A percentile compares a stretch with the other conserved stretches of the same genome.
These are phyloP conservation scores for Neolamprologus variostigma DNA, from an alignment of 2,113 vertebrate genomes.

Conservation along the genomic window DNA sequence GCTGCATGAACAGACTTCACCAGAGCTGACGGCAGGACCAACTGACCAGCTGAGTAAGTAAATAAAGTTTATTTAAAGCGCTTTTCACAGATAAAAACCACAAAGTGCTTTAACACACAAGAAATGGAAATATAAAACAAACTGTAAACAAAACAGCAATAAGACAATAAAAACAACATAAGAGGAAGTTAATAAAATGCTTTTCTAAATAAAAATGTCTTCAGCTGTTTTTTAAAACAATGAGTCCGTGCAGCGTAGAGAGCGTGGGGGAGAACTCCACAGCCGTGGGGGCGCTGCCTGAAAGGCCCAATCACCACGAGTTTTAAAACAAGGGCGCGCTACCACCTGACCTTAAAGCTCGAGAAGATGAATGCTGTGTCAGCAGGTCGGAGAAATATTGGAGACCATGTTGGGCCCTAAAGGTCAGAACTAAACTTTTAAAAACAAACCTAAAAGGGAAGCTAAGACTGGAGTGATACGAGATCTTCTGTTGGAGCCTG, in stretches of 20 bases:
- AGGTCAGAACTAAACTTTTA: background rate
- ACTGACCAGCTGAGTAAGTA: background rate
- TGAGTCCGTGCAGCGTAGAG: background rate
- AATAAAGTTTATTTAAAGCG: background rate
- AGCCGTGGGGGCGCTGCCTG: background rate
- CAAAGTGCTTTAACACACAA: background rate
- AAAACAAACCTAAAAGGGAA: background rate
- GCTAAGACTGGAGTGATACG: background rate
- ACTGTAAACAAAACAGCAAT: background rate
- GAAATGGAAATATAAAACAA: background rate
- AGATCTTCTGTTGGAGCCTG: background rate
- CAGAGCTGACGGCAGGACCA: background rate
- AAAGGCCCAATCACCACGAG: too few species aligned
- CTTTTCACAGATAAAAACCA: background rate
- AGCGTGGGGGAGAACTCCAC: background rate
- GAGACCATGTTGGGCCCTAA: background rate
- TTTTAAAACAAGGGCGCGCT: too few species aligned
- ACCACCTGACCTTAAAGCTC: background rate
- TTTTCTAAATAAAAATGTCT: background rate
- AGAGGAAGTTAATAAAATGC: background rate
- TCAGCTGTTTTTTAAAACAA: background rate
- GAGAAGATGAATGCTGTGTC: background rate
- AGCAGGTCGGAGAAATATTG: rapidly evolving
- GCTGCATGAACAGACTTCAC: background rate
- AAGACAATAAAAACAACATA: background rate